Conservation (phyloP, 2,113 vertebrate genomes). For the Planiliza haematocheilus region DNA sequence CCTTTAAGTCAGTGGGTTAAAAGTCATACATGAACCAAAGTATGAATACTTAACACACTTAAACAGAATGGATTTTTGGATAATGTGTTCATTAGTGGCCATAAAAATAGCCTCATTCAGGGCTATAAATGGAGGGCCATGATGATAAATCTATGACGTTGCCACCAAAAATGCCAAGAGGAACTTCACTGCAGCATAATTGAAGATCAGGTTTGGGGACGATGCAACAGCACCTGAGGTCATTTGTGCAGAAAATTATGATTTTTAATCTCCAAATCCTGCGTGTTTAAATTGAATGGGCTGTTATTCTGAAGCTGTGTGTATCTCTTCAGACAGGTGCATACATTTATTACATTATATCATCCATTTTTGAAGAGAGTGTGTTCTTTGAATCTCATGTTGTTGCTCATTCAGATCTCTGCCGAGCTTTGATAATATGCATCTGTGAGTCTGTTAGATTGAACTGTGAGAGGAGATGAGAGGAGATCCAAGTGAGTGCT, state of each 20-base stretch:
- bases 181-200: conserved; percentile 5
- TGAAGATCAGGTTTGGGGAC: conserved; percentile 19
- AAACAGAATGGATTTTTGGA: conserved; percentile 10
- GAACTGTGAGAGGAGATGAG: conserved; percentile 19
- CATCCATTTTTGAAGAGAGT: neutral
- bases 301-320: no score
- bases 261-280: neutral
- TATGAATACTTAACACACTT: conserved; percentile 50
- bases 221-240: conserved; percentile 9
- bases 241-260: conserved; percentile 10
- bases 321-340: neutral
- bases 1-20: conserved; percentile 34
- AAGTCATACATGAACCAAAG: conserved; percentile 34
- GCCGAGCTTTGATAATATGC: neutral
- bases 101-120: conserved; percentile 9
- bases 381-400: neutral
- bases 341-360: neutral
- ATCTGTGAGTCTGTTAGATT: neutral
- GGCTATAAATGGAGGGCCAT: conserved; percentile 26
- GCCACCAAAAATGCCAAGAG: conserved; percentile 3
- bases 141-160: no score
- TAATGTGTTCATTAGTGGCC: conserved; percentile 14
- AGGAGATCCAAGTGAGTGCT: conserved; percentile 17
- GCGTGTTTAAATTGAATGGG: no score
- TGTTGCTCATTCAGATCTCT: neutral